A percentile compares a stretch with the other conserved stretches of the same genome.
Conservation (phyloP, 2,113 vertebrate genomes). For the Romanogobio albipinnatus region DNA sequence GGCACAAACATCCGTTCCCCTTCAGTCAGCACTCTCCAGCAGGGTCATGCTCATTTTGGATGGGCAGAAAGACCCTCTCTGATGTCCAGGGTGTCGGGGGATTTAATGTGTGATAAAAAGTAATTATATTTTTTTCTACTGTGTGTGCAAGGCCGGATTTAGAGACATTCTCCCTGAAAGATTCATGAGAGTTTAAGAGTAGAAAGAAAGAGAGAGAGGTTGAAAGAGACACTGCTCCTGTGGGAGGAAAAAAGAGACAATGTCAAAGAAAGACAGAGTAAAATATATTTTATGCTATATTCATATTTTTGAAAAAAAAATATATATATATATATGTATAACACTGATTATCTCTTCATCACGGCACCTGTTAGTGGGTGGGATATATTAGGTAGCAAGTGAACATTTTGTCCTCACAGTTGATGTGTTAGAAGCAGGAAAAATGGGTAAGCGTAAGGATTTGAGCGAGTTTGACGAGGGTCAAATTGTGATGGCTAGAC, state of each 20-base stretch:
- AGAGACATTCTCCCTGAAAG: slow-evolving; percentile 47
- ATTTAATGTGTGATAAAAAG: slow-evolving; percentile 73
- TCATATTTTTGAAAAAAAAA: too few relatives aligned
- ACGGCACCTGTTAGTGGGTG: too few relatives aligned
- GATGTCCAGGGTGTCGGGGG: slow-evolving; percentile 67
- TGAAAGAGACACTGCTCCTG: slow-evolving; percentile 7
- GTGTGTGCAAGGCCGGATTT: slow-evolving; percentile 35
- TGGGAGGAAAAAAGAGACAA: slow-evolving; percentile 4
- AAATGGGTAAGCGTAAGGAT: too few relatives aligned
- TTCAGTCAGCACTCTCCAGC: neutral
- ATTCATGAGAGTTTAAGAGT: slow-evolving; percentile 48
- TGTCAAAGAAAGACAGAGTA: slow-evolving; percentile 22
- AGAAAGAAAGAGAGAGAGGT: slow-evolving; percentile 41
- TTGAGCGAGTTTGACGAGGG: too few relatives aligned
- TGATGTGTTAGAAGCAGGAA: too few relatives aligned
- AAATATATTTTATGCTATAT: too few relatives aligned
- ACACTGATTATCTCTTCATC: too few relatives aligned
- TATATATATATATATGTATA: too few relatives aligned
- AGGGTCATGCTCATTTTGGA: slow-evolving; percentile 37
- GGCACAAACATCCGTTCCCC: slow-evolving; percentile 2
- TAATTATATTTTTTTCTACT: slow-evolving; percentile 53
- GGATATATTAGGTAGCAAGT: too few relatives aligned
- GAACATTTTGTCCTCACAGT: too few relatives aligned
- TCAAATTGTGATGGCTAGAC: too few relatives aligned
- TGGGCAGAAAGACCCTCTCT: slow-evolving; percentile 24